Evolutionary conservation across 2,888 invertebrate species (phyloP), one percentile per base, ranked within the genome.

Genomic region (Lithophane semibrunnea): DNA sequence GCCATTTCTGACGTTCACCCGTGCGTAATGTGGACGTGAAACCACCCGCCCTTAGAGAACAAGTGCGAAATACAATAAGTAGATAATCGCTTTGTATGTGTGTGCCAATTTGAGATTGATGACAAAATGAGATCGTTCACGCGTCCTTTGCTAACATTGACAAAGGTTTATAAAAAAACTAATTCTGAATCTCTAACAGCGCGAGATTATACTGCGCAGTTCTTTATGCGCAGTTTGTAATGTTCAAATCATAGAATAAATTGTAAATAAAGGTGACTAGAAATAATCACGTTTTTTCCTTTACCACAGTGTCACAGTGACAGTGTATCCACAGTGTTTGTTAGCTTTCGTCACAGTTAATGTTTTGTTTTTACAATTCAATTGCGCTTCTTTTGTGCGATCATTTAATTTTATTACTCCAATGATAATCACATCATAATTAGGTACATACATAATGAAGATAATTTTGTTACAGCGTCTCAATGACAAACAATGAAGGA

Each of bases 151-250:
- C 64, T 56, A 75, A 79, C 81, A 83, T 86, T 86, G 86, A 85
- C 85, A 80, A 83, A 83, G 74, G 79, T 75, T 82, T 76, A 90
- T 86, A 92, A 92, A 93, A 44, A 93, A 93, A 93, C 90, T 60
- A 68, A 66, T 86, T 75, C 65, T 85, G 82, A 88, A 89, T 88
- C 88, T 89, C 81, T 88, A 85, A 87, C 80, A 86, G 81, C 79
- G 82, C 79, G 79, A 82, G 86, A 87, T 89, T 88, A 80, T 73
- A 90, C 88, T 91, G 89, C 92, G 93, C 87, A 92, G 87, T 91
- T 88, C 18, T 42, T 86, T 82, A 61, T 88, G 88, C 89, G 90
- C 88, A 88, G 85, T 85, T 80, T 82, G 16, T 67, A 60, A 58
- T 49, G 66, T 79, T 78, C 61, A 82, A 79, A 78, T 66, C 67